Percentiles rank a stretch among this genome's conserved stretches.
Conservation (phyloP, 2,113 vertebrate genomes). For the Ivindomyrus marchei region DNA sequence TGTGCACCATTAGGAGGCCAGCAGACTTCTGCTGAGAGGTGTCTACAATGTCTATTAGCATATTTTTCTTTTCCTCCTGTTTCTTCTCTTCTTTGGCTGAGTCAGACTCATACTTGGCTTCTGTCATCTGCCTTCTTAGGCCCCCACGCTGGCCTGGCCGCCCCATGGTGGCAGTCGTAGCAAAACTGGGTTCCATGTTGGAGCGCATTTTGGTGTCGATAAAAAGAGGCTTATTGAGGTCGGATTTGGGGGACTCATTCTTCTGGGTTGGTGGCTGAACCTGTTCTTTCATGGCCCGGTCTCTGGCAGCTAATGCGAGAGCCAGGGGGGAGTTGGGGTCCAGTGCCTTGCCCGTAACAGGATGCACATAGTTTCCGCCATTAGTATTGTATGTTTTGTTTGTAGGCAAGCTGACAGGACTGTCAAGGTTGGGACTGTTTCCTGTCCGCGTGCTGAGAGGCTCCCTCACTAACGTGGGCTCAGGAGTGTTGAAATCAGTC, state of each 20-base stretch:
- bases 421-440: constrained; percentile 71
- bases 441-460: constrained; percentile 67
- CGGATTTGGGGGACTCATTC: constrained; percentile 76
- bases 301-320: constrained; percentile 83
- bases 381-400: constrained; percentile 59
- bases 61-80: constrained; percentile 77
- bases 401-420: constrained; percentile 61
- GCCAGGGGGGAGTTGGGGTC: constrained; percentile 88
- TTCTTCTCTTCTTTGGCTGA: constrained; percentile 61
- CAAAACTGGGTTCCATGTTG: constrained; percentile 70
- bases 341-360: constrained; percentile 78
- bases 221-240: constrained; percentile 91
- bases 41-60: constrained; percentile 69
- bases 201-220: constrained; percentile 91
- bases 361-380: constrained; percentile 78
- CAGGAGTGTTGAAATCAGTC: constrained; percentile 69
- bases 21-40: constrained; percentile 75
- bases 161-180: constrained; percentile 59
- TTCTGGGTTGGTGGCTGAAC: constrained; percentile 70
- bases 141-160: constrained; percentile 65
- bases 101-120: constrained; percentile 77
- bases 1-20: constrained; percentile 92
- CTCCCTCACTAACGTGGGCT: constrained; percentile 61
- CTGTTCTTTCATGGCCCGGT: constrained; percentile 86
- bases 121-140: constrained; percentile 73